These are phyloP conservation scores for Lepisosteus osseus DNA, from an alignment of 2,113 vertebrate species.

Conservation along the genomic window DNA sequence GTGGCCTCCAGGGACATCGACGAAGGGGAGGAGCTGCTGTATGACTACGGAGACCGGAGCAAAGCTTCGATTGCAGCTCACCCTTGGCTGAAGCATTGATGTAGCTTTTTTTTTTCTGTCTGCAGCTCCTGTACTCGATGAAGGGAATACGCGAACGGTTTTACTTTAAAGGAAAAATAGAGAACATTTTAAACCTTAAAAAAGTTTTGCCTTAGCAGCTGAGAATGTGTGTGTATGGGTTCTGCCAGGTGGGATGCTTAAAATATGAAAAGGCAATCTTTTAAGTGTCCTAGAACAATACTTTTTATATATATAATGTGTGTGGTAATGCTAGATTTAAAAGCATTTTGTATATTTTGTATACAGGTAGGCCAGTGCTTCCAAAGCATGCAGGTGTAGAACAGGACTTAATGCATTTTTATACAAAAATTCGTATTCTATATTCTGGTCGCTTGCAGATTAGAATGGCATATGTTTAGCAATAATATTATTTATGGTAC, in stretches of 20 bases:
- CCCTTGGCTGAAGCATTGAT: slow-evolving; percentile 88
- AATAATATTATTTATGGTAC: slow-evolving; percentile 50
- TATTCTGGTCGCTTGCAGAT: slow-evolving; percentile 31
- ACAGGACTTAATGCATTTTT: slow-evolving; percentile 62
- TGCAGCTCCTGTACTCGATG: not conserved
- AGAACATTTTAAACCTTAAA: slow-evolving; percentile 49
- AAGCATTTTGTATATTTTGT: slow-evolving; percentile 72
- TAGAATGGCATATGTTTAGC: slow-evolving; percentile 43
- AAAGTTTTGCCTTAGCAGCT: slow-evolving; percentile 57
- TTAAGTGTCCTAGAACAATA: slow-evolving; percentile 67
- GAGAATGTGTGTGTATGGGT: slow-evolving; percentile 43
- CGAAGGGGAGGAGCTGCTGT: slow-evolving; percentile 86
- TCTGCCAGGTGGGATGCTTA: slow-evolving; percentile 20
- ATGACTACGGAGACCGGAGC: slow-evolving; percentile 93
- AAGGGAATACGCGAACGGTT: slow-evolving; percentile 39
- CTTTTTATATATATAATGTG: slow-evolving; percentile 66
- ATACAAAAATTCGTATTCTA: slow-evolving; percentile 54
- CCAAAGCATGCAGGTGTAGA: slow-evolving; percentile 60
- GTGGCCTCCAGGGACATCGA: slow-evolving; percentile 84
- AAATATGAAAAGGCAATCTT: slow-evolving; percentile 48
- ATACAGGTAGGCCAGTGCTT: slow-evolving; percentile 63
- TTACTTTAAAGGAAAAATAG: slow-evolving; percentile 35
- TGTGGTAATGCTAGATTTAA: slow-evolving; percentile 53
- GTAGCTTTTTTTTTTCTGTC: not conserved
- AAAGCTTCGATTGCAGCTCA: slow-evolving; percentile 82